phyloP scores from a whole-genome alignment of 1,140 invertebrate genomes.

The Drosophila melanica region DNA sequence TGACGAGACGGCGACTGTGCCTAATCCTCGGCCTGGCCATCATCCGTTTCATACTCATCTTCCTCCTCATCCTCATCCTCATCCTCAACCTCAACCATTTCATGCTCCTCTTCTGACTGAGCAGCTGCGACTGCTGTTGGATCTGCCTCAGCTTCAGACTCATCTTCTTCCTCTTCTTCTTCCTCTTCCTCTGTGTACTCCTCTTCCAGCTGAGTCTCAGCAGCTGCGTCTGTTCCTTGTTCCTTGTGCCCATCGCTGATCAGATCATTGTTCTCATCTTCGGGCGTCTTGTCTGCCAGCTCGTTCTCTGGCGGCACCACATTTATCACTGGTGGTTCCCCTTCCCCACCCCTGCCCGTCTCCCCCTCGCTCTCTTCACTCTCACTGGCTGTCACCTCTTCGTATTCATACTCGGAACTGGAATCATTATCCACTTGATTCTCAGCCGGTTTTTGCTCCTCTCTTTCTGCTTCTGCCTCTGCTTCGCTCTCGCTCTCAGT shows the following conservation, averaged over 20 bases:
- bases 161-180: conserved; percentile 58
- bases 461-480: conserved; percentile 18
- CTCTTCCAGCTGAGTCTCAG: not conserved
- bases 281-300: conserved; percentile 32
- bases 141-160: conserved; percentile 5
- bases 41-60: conserved; percentile 7
- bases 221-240: not conserved
- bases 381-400: conserved; percentile 54
- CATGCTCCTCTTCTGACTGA: conserved; percentile 45
- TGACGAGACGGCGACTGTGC: not conserved
- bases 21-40: conserved; percentile 21
- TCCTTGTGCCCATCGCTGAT: conserved; percentile 26
- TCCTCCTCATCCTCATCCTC: conserved; percentile 45
- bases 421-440: conserved; percentile 36
- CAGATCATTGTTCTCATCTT: conserved; percentile 8
- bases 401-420: conserved; percentile 55
- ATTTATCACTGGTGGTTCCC: conserved; percentile 53
- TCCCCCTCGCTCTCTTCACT: conserved; percentile 49
- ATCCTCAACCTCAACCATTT: conserved; percentile 37
- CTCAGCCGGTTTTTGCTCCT: not conserved
- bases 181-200: not conserved
- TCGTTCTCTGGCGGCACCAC: conserved; percentile 54
- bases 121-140: not conserved
- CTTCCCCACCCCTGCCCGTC: not conserved
- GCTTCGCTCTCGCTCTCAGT: conserved; percentile 35